Evolutionary conservation across 2,797 vertebrate species (phyloP), one percentile per base, ranked within the genome.

Genomic region (Myioborus melanocephalus): DNA sequence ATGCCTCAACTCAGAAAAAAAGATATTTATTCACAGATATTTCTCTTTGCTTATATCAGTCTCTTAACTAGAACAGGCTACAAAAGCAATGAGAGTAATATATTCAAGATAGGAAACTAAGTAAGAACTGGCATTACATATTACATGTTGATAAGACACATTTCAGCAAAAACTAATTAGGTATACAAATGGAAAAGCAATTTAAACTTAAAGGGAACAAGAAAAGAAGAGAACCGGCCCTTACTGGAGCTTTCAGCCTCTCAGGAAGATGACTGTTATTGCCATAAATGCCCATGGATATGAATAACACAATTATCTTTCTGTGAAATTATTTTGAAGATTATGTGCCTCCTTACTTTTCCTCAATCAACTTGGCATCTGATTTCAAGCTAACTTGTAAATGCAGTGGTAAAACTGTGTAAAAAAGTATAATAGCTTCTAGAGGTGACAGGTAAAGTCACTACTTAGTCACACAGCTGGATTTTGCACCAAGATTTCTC

Each of bases 251-350:
- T 79, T 85, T 87, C 69, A 90, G 11, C 39, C 37, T 49, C 72
- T 83, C 23, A 57, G 47, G 34, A 65, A 52, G 18, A 89, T 16
- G 9, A 34, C 35, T 87, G 7, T 90, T 83, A 43, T 35, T 90
- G 55, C 43, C 39, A 5, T 65, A 94, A 91, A 55, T 89, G 37
- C 20, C 46, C 64, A 37, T 61, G 37, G 57, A 78, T 72, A 60
- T 14, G 41, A 95, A 93, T 53, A 93, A 82, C 8, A 32, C 22
- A 76, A 50, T 77, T 88, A 85, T 50, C 41, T 15, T 87, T 66
- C 68, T 87, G 37, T 90, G 49, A 94, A 87, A 34, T 70, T 53
- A 81, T 91, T 81, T 91, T 68, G 53, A 84, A 80, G 60, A 78
- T 88, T 85, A 70, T 77, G 18, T 80, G 56, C 28, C 39, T 63